Conservation (phyloP, 1,140 invertebrate genomes). For the Drosophila pruinosa region DNA sequence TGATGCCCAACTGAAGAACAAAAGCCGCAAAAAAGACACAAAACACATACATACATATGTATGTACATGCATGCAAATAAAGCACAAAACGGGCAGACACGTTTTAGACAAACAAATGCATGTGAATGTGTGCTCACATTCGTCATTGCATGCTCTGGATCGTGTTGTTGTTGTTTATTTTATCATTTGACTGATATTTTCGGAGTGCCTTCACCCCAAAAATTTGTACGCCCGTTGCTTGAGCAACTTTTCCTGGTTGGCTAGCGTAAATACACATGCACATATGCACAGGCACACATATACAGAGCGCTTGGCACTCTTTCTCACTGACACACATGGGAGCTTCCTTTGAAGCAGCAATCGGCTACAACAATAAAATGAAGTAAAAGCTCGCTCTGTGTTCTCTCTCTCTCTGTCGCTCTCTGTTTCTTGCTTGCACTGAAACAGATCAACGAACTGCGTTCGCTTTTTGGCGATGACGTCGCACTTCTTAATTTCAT, state of each 20-base stretch:
- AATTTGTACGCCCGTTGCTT: constrained; percentile 38
- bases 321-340: constrained; percentile 17
- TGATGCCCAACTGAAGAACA: constrained; percentile 32
- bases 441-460: constrained; percentile 75
- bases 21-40: constrained; percentile 49
- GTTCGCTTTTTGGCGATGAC: constrained; percentile 70
- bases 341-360: constrained; percentile 50
- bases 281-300: constrained; percentile 6
- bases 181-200: constrained; percentile 80
- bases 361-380: not conserved
- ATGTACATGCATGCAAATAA: not conserved
- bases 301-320: not conserved
- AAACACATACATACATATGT: not conserved
- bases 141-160: constrained; percentile 60
- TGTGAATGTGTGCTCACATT: constrained; percentile 35
- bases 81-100: not conserved
- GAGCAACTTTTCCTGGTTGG: constrained; percentile 75
- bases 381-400: constrained; percentile 56
- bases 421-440: constrained; percentile 14
- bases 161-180: constrained; percentile 56
- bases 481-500: constrained; percentile 65
- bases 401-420: constrained; percentile 32
- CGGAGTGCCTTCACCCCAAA: constrained; percentile 74
- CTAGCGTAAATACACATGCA: constrained; percentile 17
- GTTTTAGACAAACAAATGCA: constrained; percentile 17